These are phyloP conservation scores for Brachyistius frenatus DNA, from an alignment of 2,113 vertebrate species.

Conservation along the genomic window DNA sequence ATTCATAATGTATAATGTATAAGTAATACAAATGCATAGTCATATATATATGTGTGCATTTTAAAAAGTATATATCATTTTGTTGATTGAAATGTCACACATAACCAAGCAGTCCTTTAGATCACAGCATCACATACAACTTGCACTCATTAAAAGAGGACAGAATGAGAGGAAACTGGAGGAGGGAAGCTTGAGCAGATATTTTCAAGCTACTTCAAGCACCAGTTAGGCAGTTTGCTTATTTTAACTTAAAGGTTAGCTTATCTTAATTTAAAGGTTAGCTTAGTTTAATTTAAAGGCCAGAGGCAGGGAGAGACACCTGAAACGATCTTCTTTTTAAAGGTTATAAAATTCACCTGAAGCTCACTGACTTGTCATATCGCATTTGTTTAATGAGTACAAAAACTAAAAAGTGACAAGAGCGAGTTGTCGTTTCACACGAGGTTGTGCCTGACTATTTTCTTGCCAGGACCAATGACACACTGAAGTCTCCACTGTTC, in stretches of 20 bases:
- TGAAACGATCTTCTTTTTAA: background rate
- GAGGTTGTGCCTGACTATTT: background rate
- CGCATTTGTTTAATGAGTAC: too few species aligned
- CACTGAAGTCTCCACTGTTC: background rate
- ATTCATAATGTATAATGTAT: too few species aligned
- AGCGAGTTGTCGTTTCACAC: background rate
- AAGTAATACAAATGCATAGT: too few species aligned
- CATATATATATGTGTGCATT: background rate
- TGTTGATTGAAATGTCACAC: constrained; percentile 43
- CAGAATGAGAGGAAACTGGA: background rate
- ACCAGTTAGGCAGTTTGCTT: background rate
- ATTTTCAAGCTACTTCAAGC: background rate
- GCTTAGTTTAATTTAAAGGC: background rate
- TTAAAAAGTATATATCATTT: constrained; percentile 12
- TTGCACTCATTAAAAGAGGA: background rate
- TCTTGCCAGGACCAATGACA: background rate
- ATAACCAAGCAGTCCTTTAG: constrained; percentile 36
- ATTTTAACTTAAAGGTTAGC: too few species aligned
- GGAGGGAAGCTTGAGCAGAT: background rate
- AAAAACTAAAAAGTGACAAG: too few species aligned
- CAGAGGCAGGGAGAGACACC: background rate
- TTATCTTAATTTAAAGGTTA: too few species aligned
- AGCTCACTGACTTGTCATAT: too few species aligned
- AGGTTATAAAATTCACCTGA: too few species aligned
- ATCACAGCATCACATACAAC: constrained; percentile 35